A percentile compares a stretch with the other conserved stretches of the same genome.
Conservation (phyloP, 2,113 vertebrate species). For the Syngnathus scovelli region DNA sequence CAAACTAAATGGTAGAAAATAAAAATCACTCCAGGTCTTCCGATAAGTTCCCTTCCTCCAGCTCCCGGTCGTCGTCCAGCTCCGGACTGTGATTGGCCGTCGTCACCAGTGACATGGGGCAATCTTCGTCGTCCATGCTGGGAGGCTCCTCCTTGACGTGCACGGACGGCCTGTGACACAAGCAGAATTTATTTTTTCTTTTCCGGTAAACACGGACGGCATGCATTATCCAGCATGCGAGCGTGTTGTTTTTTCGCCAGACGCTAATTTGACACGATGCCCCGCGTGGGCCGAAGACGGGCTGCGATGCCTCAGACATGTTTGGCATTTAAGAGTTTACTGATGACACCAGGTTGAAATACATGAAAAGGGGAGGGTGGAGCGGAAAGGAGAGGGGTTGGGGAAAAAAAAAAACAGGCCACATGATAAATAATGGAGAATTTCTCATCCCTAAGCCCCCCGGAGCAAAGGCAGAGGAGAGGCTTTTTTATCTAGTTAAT, state of each 20-base stretch:
- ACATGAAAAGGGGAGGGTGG: conserved; percentile 64
- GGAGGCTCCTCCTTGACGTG: conserved; percentile 98
- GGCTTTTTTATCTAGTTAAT: conserved; percentile 99
- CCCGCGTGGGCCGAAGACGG: conserved; percentile 68
- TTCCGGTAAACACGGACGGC: conserved; percentile 14
- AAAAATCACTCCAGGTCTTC: conserved; percentile 91
- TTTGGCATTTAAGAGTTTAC: conserved; percentile 80
- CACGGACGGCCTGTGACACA: conserved; percentile 81
- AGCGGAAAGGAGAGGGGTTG: conserved; percentile 52
- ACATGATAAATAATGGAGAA: conserved; percentile 97
- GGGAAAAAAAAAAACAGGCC: conserved; percentile 61
- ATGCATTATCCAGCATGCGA: conserved; percentile 44
- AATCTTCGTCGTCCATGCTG: conserved; percentile 96
- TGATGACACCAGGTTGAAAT: conserved; percentile 85
- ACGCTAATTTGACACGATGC: conserved; percentile 65
- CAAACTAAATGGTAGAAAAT: conserved; percentile 43
- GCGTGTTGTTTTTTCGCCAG: conserved; percentile 57
- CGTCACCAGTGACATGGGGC: conserved; percentile 98
- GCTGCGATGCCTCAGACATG: conserved; percentile 72
- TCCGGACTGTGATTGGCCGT: conserved; percentile 99
- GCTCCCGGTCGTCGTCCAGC: conserved; percentile 95
- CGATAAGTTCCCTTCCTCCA: conserved; percentile 98
- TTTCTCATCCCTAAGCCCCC: conserved; percentile 94
- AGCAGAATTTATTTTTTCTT: conserved; percentile 25
- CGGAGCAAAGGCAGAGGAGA: conserved; percentile 89